A percentile compares a stretch with the other conserved stretches of the same genome.
phyloP scores from a whole-genome alignment of 2,113 vertebrate species.

The Procavia capensis region DNA sequence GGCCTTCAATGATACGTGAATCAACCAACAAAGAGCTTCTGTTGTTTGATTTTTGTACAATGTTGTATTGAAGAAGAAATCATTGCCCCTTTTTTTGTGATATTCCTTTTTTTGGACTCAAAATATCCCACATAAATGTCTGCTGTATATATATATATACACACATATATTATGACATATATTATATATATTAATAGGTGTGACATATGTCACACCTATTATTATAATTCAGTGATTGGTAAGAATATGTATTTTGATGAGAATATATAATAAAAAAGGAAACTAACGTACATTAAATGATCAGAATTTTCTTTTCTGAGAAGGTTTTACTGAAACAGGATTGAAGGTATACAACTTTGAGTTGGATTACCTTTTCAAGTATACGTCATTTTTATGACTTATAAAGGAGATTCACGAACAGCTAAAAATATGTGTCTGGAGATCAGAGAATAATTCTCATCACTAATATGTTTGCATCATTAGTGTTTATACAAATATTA shows the following conservation, averaged over 20 bases:
- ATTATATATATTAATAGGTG: background rate
- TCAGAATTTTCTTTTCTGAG: background rate
- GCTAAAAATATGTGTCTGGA: background rate
- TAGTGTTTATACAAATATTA: background rate
- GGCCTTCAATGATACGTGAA: slow-evolving; percentile 68
- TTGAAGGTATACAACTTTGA: background rate
- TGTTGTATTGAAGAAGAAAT: background rate
- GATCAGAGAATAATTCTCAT: background rate
- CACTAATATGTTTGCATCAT: background rate
- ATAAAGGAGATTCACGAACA: background rate
- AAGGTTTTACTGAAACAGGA: background rate
- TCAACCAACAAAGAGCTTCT: slow-evolving; percentile 1
- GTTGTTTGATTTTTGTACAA: background rate
- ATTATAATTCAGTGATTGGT: background rate
- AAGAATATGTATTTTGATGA: background rate
- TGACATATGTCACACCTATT: background rate
- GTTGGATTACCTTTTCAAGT: background rate
- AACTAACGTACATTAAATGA: accelerated
- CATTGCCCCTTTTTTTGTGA: background rate
- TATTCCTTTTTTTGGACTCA: background rate
- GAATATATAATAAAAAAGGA: background rate
- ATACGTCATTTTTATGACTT: background rate
- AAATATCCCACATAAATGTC: background rate
- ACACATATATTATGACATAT: background rate
- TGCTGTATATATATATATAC: background rate